phyloP scores from a whole-genome alignment of 2,888 invertebrate species.

The Tribolium freemani region DNA sequence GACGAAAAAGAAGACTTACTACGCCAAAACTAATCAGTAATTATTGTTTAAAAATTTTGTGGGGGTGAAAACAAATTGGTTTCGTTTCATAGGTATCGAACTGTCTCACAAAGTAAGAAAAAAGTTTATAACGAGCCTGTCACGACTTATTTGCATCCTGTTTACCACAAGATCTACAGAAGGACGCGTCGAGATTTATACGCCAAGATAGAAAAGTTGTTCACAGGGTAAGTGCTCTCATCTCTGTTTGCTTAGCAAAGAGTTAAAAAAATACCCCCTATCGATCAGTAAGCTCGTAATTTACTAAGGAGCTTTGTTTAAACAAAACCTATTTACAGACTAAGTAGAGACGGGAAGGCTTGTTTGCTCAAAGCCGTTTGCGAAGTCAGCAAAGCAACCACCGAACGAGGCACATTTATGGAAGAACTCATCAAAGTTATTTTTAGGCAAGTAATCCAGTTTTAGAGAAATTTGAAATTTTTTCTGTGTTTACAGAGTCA shows the following conservation, averaged over 20 bases:
- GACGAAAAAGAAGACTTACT: constrained; percentile 16
- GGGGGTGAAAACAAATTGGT: not conserved
- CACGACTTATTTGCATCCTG: constrained; percentile 51
- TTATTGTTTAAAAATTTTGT: not conserved
- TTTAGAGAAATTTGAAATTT: not conserved
- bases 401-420: constrained; percentile 73
- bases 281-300: not conserved
- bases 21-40: constrained; percentile 9
- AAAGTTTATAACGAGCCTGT: constrained; percentile 21
- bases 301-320: constrained; percentile 29
- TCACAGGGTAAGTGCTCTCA: constrained; percentile 73
- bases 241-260: not conserved
- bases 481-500: constrained; percentile 67
- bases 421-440: constrained; percentile 76
- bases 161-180: constrained; percentile 70
- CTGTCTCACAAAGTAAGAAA: constrained; percentile 1
- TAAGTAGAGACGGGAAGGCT: constrained; percentile 70
- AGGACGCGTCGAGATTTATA: constrained; percentile 75
- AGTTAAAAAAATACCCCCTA: not conserved
- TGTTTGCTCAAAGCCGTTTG: constrained; percentile 79
- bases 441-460: constrained; percentile 73
- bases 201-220: constrained; percentile 74
- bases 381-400: constrained; percentile 72
- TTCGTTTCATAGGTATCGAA: not conserved
- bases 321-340: constrained; percentile 57